Percentiles rank a stretch among this genome's conserved stretches.
Evolutionary conservation across 2,888 invertebrate species (phyloP).

Genomic region (Eretmocerus hayati): DNA sequence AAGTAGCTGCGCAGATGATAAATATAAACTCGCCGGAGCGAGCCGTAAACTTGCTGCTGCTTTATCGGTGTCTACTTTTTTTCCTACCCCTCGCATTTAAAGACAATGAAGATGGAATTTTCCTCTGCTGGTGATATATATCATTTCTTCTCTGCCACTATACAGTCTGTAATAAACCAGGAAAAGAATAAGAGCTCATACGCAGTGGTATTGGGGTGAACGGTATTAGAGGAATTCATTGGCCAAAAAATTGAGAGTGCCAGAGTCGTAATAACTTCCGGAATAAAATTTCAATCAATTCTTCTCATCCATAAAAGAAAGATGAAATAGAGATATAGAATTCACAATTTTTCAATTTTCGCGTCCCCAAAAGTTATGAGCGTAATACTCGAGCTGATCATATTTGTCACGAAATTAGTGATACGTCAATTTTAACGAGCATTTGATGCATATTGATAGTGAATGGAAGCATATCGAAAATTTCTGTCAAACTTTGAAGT

Average conservation of each 20-base stretch:
- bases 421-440: too few relatives aligned
- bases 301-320: too few relatives aligned
- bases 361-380: too few relatives aligned
- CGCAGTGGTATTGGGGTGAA: neutral
- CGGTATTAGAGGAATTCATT: constrained; percentile 2
- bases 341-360: too few relatives aligned
- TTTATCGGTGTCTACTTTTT: constrained; percentile 38
- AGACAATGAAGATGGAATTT: constrained; percentile 44
- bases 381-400: too few relatives aligned
- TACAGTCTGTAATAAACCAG: too few relatives aligned
- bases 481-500: too few relatives aligned
- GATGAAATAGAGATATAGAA: too few relatives aligned
- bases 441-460: too few relatives aligned
- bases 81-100: constrained; percentile 28
- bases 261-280: constrained; percentile 8
- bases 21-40: constrained; percentile 40
- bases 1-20: constrained; percentile 29
- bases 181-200: too few relatives aligned
- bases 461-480: too few relatives aligned
- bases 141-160: neutral
- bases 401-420: too few relatives aligned
- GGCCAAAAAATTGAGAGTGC: constrained; percentile 5
- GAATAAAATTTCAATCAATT: constrained; percentile 4
- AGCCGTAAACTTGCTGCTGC: constrained; percentile 37
- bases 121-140: constrained; percentile 23